phyloP scores from a whole-genome alignment of 1,140 invertebrate genomes.

The Formica selysi region DNA sequence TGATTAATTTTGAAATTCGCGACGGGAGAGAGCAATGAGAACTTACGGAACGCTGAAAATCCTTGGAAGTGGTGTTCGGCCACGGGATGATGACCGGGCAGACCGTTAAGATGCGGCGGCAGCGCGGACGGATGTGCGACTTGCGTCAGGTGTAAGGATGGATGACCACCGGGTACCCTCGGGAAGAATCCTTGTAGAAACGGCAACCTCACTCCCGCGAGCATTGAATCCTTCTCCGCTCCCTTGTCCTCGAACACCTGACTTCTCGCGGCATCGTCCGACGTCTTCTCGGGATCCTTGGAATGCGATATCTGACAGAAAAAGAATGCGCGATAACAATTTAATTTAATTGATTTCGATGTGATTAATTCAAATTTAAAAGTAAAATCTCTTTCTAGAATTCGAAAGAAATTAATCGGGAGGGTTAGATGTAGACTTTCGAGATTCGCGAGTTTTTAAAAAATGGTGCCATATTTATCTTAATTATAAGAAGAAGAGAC shows the following conservation, averaged over 20 bases:
- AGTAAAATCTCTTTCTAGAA: background rate
- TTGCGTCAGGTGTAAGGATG: conserved; percentile 74
- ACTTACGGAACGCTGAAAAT: conserved; percentile 84
- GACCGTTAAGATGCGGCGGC: conserved; percentile 71
- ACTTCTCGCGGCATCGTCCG: conserved; percentile 4
- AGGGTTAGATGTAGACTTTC: too few relatives aligned
- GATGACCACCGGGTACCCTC: conserved; percentile 55
- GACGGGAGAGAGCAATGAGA: background rate
- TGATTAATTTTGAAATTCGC: background rate
- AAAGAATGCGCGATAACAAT: background rate
- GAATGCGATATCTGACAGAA: conserved; percentile 14
- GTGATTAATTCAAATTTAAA: background rate
- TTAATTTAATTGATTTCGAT: background rate
- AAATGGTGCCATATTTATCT: background rate
- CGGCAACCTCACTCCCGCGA: conserved; percentile 65
- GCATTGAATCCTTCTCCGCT: conserved; percentile 52
- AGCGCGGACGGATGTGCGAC: conserved; percentile 71
- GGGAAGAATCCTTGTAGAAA: conserved; percentile 75
- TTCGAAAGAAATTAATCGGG: background rate
- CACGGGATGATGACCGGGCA: conserved; percentile 70
- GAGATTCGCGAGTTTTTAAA: too few relatives aligned
- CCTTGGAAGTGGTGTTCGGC: conserved; percentile 80
- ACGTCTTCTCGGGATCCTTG: conserved; percentile 41
- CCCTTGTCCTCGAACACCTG: conserved; percentile 33
- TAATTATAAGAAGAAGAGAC: background rate